Percentiles rank a stretch among this genome's conserved stretches.
Evolutionary conservation across 2,888 invertebrate species (phyloP).

Genomic region (Parelbella ahira): DNA sequence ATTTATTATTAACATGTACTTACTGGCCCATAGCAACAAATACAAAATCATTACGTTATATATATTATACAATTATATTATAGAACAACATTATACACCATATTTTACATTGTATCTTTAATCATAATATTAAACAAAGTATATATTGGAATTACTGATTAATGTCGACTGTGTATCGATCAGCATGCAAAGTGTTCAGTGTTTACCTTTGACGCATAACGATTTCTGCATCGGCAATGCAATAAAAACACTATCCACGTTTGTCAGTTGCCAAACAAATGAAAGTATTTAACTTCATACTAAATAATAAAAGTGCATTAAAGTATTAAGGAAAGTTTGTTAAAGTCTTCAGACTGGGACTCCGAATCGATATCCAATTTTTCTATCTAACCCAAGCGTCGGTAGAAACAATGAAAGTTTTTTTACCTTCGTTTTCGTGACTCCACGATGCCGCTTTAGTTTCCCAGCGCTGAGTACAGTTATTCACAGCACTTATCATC

Average conservation of each 20-base stretch:
- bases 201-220: slow-evolving; percentile 14
- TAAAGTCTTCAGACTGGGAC: slow-evolving; percentile 15
- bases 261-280: slow-evolving; percentile 20
- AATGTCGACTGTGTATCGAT: neutral
- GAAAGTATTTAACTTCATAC: slow-evolving; percentile 2
- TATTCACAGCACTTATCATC: slow-evolving; percentile 80
- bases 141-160: neutral
- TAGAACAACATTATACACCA: too few relatives aligned
- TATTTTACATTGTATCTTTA: too few relatives aligned
- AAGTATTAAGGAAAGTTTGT: neutral
- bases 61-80: too few relatives aligned
- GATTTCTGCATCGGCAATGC: slow-evolving; percentile 17
- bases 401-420: slow-evolving; percentile 65
- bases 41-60: too few relatives aligned
- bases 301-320: neutral
- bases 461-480: slow-evolving; percentile 76
- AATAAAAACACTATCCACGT: slow-evolving; percentile 6
- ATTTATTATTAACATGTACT: too few relatives aligned
- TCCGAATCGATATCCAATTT: slow-evolving; percentile 49
- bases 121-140: too few relatives aligned
- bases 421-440: slow-evolving; percentile 81
- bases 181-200: neutral
- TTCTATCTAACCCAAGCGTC: slow-evolving; percentile 48
- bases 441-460: slow-evolving; percentile 81
- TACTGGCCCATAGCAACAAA: too few relatives aligned